phyloP scores from a whole-genome alignment of 1,140 invertebrate species.

The Scaptomyza montana region DNA sequence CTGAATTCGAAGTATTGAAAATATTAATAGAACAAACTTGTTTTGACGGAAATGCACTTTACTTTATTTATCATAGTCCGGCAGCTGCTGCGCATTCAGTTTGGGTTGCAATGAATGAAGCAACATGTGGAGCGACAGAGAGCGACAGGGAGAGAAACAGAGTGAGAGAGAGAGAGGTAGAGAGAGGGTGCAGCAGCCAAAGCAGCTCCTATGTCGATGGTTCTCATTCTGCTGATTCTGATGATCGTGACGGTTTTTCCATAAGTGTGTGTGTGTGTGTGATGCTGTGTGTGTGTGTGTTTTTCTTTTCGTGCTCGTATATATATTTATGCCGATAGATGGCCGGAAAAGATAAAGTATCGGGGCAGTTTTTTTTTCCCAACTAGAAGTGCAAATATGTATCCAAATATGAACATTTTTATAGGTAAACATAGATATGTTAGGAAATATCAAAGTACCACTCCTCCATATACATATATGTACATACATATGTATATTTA shows the following conservation, averaged over 20 bases:
- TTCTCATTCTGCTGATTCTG: conserved; percentile 35
- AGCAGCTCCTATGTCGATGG: conserved; percentile 35
- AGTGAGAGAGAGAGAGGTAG: conserved; percentile 6
- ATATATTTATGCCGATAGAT: conserved; percentile 77
- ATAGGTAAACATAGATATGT: neutral
- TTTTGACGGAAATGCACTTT: conserved; percentile 82
- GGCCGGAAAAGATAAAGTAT: conserved; percentile 79
- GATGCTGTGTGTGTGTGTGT: conserved; percentile 4
- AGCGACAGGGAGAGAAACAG: neutral
- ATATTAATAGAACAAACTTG: conserved; percentile 83
- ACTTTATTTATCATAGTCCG: conserved; percentile 80
- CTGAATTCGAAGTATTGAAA: conserved; percentile 82
- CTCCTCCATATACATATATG: neutral
- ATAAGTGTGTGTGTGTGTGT: conserved; percentile 11
- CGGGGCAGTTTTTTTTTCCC: conserved; percentile 37
- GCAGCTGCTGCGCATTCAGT: conserved; percentile 51
- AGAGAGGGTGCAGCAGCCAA: conserved; percentile 2
- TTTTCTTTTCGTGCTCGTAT: conserved; percentile 40
- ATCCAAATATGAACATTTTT: conserved; percentile 19
- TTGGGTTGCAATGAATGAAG: conserved; percentile 71
- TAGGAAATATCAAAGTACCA: conserved; percentile 1
- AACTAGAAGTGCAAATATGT: conserved; percentile 55
- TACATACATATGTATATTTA: neutral
- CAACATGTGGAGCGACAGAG: conserved; percentile 72
- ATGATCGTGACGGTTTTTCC: conserved; percentile 25